Conservation (phyloP, 2,888 invertebrate species). For the Catocala fraxini region DNA sequence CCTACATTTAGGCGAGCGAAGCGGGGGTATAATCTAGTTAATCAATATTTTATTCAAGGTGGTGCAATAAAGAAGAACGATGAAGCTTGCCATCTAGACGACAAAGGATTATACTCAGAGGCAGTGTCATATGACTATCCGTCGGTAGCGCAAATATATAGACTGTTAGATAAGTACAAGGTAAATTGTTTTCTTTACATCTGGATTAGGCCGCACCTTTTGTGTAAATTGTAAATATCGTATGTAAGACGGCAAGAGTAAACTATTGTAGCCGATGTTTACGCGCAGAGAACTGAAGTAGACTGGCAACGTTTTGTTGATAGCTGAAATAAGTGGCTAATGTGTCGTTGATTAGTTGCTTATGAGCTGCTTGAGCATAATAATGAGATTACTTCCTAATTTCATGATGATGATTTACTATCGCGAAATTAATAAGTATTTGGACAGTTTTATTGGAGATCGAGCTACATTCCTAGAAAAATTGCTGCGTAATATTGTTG, state of each 20-base stretch:
- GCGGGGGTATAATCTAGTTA: no score
- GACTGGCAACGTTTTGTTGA: constrained; percentile 6
- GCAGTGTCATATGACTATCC: constrained; percentile 93
- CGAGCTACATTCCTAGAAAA: no score
- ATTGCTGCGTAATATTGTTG: no score
- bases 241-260: constrained; percentile 17
- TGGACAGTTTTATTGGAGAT: no score
- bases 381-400: no score
- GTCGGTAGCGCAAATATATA: constrained; percentile 92
- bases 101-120: constrained; percentile 89
- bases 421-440: no score
- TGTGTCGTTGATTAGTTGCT: no score
- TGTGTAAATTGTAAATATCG: constrained; percentile 38
- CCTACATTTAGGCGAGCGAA: no score
- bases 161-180: constrained; percentile 90
- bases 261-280: constrained; percentile 29
- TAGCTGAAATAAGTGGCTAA: neutral
- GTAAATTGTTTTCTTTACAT: constrained; percentile 61
- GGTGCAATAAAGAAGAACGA: constrained; percentile 90
- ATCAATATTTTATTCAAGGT: constrained; percentile 63
- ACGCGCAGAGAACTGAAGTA: constrained; percentile 4
- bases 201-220: constrained; percentile 34
- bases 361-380: no score
- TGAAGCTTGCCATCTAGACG: constrained; percentile 90
- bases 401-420: no score